Percentiles rank a stretch among this genome's conserved stretches.
Evolutionary conservation across 1,140 invertebrate species (phyloP).

Genomic region (Hermetia illucens): DNA sequence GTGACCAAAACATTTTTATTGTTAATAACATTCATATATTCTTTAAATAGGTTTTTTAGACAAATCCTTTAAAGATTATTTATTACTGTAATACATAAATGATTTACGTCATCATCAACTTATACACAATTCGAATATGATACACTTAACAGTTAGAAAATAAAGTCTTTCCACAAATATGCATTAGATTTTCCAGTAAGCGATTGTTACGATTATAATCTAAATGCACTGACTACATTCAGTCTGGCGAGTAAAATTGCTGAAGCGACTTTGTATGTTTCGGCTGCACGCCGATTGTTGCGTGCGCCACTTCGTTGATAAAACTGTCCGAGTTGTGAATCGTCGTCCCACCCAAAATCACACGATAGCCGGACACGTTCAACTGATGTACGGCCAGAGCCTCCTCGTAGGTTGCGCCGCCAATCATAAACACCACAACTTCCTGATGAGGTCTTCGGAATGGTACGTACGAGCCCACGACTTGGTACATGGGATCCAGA

Average conservation of each 20-base stretch:
- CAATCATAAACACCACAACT: slow-evolving; percentile 88
- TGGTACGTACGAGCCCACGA: slow-evolving; percentile 46
- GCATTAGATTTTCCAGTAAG: not conserved
- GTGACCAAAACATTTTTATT: too few species aligned
- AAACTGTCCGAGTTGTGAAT: slow-evolving; percentile 82
- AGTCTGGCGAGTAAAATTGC: slow-evolving; percentile 13
- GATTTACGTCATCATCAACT: too few species aligned
- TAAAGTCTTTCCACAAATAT: too few species aligned
- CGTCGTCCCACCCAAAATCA: slow-evolving; percentile 80
- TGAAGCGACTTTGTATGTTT: slow-evolving; percentile 33
- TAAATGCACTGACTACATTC: slow-evolving; percentile 2
- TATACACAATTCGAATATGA: too few species aligned
- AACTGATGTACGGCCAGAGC: slow-evolving; percentile 72
- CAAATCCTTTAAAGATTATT: too few species aligned
- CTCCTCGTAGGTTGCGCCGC: slow-evolving; percentile 96
- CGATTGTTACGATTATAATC: not conserved
- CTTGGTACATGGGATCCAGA: slow-evolving; percentile 68
- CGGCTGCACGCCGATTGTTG: slow-evolving; percentile 37
- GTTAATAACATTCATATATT: too few species aligned
- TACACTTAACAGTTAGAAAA: too few species aligned
- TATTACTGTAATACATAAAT: too few species aligned
- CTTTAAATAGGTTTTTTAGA: too few species aligned
- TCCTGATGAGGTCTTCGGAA: slow-evolving; percentile 57
- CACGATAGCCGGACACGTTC: slow-evolving; percentile 61
- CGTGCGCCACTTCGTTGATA: slow-evolving; percentile 48